Conservation (phyloP, 2,797 vertebrate species). For the Poliocrania exsul region DNA sequence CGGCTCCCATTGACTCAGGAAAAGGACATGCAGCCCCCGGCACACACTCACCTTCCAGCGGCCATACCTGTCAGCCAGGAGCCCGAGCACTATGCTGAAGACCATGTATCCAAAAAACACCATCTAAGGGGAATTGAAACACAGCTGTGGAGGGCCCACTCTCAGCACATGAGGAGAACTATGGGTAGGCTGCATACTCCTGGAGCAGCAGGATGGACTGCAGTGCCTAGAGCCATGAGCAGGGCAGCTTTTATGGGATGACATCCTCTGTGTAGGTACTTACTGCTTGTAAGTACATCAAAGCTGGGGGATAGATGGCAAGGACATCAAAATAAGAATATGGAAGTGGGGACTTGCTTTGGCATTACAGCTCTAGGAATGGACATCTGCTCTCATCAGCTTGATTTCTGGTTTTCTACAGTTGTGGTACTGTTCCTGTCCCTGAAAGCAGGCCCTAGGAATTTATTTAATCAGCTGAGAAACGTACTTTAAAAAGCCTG, state of each 20-base stretch:
- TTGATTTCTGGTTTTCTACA: neutral
- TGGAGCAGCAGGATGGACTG: neutral
- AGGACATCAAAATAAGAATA: neutral
- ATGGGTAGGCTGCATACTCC: fast-evolving
- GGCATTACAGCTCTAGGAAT: neutral
- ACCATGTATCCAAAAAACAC: slow-evolving; percentile 96
- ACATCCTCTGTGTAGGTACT: neutral
- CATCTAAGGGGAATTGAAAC: slow-evolving; percentile 79
- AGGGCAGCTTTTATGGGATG: neutral
- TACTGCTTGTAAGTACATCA: neutral
- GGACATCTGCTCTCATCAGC: fast-evolving
- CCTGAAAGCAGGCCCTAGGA: neutral
- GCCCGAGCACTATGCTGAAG: slow-evolving; percentile 86
- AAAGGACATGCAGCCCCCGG: fast-evolving
- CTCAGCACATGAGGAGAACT: neutral
- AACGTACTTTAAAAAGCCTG: neutral
- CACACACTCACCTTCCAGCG: slow-evolving; percentile 87
- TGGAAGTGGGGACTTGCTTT: neutral
- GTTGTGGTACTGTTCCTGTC: neutral
- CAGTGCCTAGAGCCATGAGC: neutral
- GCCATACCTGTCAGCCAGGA: slow-evolving; percentile 89
- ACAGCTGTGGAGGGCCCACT: neutral
- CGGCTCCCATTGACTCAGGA: fast-evolving
- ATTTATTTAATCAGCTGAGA: neutral
- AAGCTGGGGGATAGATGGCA: neutral